Evolutionary conservation across 2,797 vertebrate species (phyloP).

Genomic region (Pipistrellus kuhlii): DNA sequence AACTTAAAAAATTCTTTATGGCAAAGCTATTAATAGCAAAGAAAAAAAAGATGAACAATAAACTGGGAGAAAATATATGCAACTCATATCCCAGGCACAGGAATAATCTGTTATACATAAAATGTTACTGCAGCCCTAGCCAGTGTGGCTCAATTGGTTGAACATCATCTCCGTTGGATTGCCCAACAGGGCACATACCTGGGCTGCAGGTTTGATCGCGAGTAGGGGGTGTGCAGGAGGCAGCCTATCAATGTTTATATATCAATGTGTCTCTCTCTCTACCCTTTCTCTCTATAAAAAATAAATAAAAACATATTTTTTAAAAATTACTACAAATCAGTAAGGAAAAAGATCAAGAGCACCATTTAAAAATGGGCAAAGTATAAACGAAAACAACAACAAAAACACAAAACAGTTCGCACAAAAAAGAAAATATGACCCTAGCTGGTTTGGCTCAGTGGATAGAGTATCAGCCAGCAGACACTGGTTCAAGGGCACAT

Average conservation of each 20-base stretch:
- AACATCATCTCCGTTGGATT: background rate
- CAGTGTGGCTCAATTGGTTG: background rate
- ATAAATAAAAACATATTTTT: too few species aligned
- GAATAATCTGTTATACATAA: background rate
- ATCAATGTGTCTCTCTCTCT: background rate
- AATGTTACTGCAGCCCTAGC: background rate
- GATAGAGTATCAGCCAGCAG: too few species aligned
- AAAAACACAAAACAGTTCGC: too few species aligned
- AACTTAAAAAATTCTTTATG: background rate
- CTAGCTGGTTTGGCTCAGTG: background rate
- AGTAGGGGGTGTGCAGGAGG: background rate
- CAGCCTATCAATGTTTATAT: background rate
- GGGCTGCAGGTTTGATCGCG: background rate
- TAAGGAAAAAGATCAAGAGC: background rate
- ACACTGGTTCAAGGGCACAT: too few species aligned
- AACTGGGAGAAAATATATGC: conserved; percentile 54
- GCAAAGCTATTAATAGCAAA: conserved; percentile 15
- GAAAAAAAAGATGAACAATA: background rate
- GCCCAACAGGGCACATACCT: too few species aligned
- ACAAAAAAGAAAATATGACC: too few species aligned
- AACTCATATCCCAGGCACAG: background rate
- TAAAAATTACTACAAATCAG: background rate
- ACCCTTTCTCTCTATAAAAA: background rate
- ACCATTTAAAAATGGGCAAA: conserved; percentile 6
- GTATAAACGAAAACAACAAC: background rate